Evolutionary conservation across 2,113 vertebrate species (phyloP).

Genomic region (Arizona elegans): DNA sequence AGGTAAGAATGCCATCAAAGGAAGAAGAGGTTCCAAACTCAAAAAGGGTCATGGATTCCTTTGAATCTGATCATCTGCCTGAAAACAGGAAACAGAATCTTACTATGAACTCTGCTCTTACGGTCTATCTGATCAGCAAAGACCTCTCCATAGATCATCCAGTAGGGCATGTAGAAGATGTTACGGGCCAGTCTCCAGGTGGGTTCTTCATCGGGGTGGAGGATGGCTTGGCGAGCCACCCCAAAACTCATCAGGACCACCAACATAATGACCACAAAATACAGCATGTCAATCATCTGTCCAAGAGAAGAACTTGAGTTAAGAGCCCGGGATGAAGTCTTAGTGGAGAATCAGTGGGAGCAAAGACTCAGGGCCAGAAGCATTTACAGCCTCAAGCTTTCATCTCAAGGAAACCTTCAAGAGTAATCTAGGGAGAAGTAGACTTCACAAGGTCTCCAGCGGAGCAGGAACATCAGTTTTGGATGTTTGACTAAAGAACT

Average conservation of each 20-base stretch:
- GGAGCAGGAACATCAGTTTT: background rate
- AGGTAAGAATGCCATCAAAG: slow-evolving; percentile 1
- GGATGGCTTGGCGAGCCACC: slow-evolving; percentile 93
- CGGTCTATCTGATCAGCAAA: slow-evolving; percentile 99
- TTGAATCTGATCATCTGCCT: slow-evolving; percentile 83
- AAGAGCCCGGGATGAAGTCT: background rate
- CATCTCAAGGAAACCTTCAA: background rate
- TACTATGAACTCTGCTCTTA: slow-evolving; percentile 99
- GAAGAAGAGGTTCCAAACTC: slow-evolving; percentile 57
- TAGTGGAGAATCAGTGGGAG: background rate
- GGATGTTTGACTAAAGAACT: background rate
- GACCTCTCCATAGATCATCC: slow-evolving; percentile 99
- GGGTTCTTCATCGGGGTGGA: slow-evolving; percentile 95
- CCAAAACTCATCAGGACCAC: slow-evolving; percentile 99
- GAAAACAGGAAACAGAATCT: slow-evolving; percentile 94
- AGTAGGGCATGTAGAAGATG: slow-evolving; percentile 99
- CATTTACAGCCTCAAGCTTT: background rate
- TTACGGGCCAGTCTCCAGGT: slow-evolving; percentile 97
- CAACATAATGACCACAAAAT: slow-evolving; percentile 98
- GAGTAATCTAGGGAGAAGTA: background rate
- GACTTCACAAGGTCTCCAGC: background rate
- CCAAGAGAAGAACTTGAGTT: slow-evolving; percentile 22
- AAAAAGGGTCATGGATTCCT: slow-evolving; percentile 50
- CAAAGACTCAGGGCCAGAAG: background rate
- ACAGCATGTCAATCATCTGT: slow-evolving; percentile 99